Evolutionary conservation across 53 echinoderm and acorn worm species (phyloP), one percentile per base, ranked within the genome.

Genomic region (Holothuria leucospilota): DNA sequence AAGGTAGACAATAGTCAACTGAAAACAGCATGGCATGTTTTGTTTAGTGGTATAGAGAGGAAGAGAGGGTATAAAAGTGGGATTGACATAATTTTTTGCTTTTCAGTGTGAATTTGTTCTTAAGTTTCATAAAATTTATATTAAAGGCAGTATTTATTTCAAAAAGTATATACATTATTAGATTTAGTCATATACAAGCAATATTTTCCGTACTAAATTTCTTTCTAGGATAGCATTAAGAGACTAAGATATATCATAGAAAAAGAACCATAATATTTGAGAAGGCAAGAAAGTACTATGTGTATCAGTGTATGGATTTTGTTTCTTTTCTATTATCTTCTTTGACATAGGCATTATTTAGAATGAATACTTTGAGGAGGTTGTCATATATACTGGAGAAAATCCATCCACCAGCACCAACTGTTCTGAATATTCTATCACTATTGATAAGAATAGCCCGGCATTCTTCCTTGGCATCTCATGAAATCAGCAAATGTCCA

Each of bases 301-400:
- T 67, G 24, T 5, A 30, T 30, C 67, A 13, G 4, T 18, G 5
- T 6, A 13, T 13, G 27, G 27, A 14, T 67, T 23, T 63, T 6
- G 34, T 27, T 63, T 4, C 64, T 30, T 30, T 29, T 26, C 0
- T 67, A 67, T 67, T 30, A 4, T 23, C 26, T 68, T 66, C 65
- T 25, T 84, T 42, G 9, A 51, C 59, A 11, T 62, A 98, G 98
- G 98, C 90, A 58, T 68, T 98, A 29, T 51, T 98, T 56, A 92
- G 93, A 51, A 98, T 98, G 95, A 93, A 90, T 25, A 34, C 93
- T 18, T 75, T 98, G 18, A 87, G 79, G 30, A 81, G 98, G 64
- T 80, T 98, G 1, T 90, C 95, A n/a, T 98, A 95, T 87, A 95
- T 98, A 68, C 74, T 98, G 52, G 98, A 98, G 64, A 95, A 95